phyloP scores from a whole-genome alignment of 2,113 vertebrate genomes.

The Siniperca chuatsi region DNA sequence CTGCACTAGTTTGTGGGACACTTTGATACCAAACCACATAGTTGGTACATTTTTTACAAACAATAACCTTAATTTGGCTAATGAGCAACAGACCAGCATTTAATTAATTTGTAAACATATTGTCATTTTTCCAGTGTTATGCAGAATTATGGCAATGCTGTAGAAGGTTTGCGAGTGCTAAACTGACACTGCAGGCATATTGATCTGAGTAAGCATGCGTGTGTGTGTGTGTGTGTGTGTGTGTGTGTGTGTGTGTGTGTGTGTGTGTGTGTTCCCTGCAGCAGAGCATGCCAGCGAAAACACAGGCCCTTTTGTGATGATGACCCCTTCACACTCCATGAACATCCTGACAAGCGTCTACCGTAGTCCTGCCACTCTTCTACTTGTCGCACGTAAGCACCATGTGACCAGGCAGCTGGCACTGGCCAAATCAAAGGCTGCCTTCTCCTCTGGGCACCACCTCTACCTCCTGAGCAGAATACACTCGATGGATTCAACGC shows the following conservation, averaged over 20 bases:
- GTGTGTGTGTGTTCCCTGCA: not conserved
- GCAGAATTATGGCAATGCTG: not conserved
- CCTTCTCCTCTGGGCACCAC: conserved; percentile 62
- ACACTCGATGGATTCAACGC: conserved; percentile 21
- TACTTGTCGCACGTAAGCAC: conserved; percentile 55
- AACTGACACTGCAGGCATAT: conserved; percentile 5
- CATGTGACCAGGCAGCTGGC: conserved; percentile 78
- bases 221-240: conserved; percentile 1
- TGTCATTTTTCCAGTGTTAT: not conserved
- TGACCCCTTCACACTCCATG: conserved; percentile 63
- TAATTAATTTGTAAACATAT: not conserved
- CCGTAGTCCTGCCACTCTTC: conserved; percentile 35
- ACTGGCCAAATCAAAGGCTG: conserved; percentile 61
- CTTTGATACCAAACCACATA: conserved; percentile 13
- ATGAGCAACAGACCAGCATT: conserved; percentile 14
- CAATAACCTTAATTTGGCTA: not conserved
- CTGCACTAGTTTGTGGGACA: not conserved
- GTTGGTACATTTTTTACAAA: not conserved
- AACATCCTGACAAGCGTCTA: conserved; percentile 61
- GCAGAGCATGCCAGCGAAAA: conserved; percentile 52
- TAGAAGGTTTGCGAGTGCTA: not conserved
- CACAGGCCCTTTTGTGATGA: conserved; percentile 69
- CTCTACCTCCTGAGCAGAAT: conserved; percentile 34
- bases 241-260: not conserved
- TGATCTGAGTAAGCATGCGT: conserved; percentile 29